phyloP scores from a whole-genome alignment of 2,888 invertebrate species.

The Trichogramma dendrolimi region DNA sequence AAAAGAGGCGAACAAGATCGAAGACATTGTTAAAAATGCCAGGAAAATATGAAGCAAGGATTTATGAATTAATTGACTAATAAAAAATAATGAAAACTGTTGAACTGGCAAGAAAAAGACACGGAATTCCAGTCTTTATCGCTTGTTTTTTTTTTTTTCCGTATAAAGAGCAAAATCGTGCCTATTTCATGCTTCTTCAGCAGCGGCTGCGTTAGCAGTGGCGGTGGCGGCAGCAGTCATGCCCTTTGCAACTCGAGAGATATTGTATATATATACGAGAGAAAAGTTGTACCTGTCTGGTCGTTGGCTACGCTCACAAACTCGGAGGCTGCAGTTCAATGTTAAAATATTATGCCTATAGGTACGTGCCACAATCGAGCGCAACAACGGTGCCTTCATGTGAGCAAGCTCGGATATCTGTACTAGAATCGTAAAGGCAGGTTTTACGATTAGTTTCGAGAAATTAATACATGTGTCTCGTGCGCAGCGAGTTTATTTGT shows the following conservation, averaged over 20 bases:
- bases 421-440: constrained; percentile 47
- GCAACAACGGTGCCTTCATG: background rate
- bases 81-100: too few relatives aligned
- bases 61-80: too few relatives aligned
- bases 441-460: constrained; percentile 49
- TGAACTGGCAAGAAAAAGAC: too few relatives aligned
- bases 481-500: constrained; percentile 2
- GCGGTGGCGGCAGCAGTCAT: constrained; percentile 19
- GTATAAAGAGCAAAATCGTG: too few relatives aligned
- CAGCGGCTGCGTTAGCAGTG: too few relatives aligned
- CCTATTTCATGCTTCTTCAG: too few relatives aligned
- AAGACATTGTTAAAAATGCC: too few relatives aligned
- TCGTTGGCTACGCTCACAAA: constrained; percentile 19
- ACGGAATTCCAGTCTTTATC: too few relatives aligned
- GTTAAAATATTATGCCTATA: constrained; percentile 6
- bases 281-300: constrained; percentile 30
- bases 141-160: too few relatives aligned
- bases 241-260: constrained; percentile 26
- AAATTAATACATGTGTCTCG: constrained; percentile 50
- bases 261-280: constrained; percentile 27
- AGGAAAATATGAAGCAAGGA: too few relatives aligned
- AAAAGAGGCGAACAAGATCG: too few relatives aligned
- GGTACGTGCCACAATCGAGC: background rate
- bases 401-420: constrained; percentile 37
- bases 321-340: constrained; percentile 20